Base-by-base conservation (phyloP, 2,888 invertebrate genomes). In the Cephus runcator region DNA sequence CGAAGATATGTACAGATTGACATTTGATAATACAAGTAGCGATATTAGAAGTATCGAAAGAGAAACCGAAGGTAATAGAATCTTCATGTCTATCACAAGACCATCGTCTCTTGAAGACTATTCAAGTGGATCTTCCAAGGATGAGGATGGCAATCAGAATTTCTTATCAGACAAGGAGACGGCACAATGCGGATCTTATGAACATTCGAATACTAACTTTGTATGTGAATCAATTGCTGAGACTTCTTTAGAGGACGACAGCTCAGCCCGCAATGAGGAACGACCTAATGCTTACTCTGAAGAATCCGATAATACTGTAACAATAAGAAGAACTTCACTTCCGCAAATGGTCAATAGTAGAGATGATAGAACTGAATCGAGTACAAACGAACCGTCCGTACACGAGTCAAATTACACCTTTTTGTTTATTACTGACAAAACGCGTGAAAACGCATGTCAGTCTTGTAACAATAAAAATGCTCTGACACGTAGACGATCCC, bases 401-500 rank as follows among this genome's bases (percentile, higher is more conserved):
- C 75, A 30, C 11, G 76, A 80, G 12, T n/a, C 78, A 11, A 81
- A 83, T 75, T 76, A 82, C 73, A 76, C 83, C 36, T 76, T 85
- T n/a, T 78, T 87, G 80, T 76, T 85, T 69, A 79, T 84, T 31
- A 83, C 79, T 11, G 84, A 84, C 30, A 78, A 80, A 36, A 15
- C 34, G 4, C 81, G 76, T n/a, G 73, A 78, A 11, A 85, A 81
- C 36, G 81, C 78, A 36, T 88, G 87, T 75, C 82, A 81, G 12
- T 83, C 83, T 12, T 88, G 87, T 76, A 80, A 79, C 69, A 78
- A 82, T 34, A 82, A 80, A 71, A 85, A 71, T 31, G 79, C 76
- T 76, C 78, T 86, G 9, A 79, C 85, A 6, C 87, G 89, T 68
- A 82, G 89, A 80, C 85, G 87, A 80, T 89, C 89, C 23, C 80